phyloP scores from a whole-genome alignment of 2,113 vertebrate species.

The Tichodroma muraria region DNA sequence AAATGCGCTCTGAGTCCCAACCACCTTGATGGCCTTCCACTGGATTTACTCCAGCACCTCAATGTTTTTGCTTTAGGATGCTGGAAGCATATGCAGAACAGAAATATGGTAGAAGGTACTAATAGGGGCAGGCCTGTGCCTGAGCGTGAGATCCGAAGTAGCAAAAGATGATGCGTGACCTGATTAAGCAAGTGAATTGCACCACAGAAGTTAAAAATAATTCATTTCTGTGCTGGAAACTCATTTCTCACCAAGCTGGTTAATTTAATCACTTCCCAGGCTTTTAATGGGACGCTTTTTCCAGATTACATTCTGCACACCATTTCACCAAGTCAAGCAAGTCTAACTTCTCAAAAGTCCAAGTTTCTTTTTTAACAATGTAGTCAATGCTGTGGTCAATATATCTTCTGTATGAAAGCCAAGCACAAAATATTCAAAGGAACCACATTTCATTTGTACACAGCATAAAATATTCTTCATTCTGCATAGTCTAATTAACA shows the following conservation, averaged over 20 bases:
- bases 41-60: neutral
- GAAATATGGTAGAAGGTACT: neutral
- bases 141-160: neutral
- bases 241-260: neutral
- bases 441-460: neutral
- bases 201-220: neutral
- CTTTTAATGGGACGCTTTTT: neutral
- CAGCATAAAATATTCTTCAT: neutral
- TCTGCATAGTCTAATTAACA: neutral
- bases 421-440: neutral
- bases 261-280: neutral
- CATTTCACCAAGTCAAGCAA: neutral
- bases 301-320: neutral
- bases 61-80: neutral
- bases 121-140: neutral
- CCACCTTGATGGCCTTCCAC: neutral
- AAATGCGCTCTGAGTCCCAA: rapidly evolving
- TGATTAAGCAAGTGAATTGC: neutral
- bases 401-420: neutral
- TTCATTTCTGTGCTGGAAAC: neutral
- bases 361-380: neutral
- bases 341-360: neutral
- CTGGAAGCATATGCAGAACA: rapidly evolving
- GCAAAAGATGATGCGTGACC: neutral
- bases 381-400: neutral